Conservation (phyloP, 2,113 vertebrate species). For the Mesitornis unicolor region DNA sequence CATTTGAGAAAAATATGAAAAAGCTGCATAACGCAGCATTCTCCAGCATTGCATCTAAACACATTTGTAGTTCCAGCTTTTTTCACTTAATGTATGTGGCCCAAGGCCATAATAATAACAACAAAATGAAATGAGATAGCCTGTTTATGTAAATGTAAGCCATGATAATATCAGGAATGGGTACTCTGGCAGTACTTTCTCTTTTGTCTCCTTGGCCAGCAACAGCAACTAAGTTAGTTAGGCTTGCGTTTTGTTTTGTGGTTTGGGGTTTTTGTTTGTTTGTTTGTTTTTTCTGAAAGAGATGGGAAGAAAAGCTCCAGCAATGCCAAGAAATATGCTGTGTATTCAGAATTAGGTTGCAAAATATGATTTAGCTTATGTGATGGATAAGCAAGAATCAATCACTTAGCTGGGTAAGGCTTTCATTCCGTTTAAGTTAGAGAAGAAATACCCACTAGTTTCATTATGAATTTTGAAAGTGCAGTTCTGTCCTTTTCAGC, state of each 20-base stretch:
- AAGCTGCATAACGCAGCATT: background rate
- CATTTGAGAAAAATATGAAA: background rate
- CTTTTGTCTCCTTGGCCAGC: background rate
- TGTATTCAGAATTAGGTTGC: background rate
- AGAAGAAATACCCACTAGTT: background rate
- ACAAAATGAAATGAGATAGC: background rate
- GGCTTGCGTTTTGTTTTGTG: background rate
- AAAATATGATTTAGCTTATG: background rate
- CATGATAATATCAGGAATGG: background rate
- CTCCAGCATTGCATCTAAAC: background rate
- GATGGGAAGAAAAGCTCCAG: background rate
- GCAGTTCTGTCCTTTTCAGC: background rate
- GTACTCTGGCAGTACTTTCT: background rate
- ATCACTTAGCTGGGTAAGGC: background rate
- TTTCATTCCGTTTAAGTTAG: background rate
- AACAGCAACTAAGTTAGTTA: background rate
- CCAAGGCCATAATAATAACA: background rate
- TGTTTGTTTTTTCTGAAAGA: background rate
- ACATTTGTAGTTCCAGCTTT: background rate
- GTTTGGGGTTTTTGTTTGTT: background rate
- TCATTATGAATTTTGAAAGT: background rate
- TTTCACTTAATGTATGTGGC: background rate
- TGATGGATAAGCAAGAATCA: background rate
- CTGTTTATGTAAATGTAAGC: background rate
- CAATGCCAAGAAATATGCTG: background rate